Evolutionary conservation across 2,888 invertebrate genomes (phyloP), one percentile per base, ranked within the genome.

Genomic region (Hemithea aestivaria): DNA sequence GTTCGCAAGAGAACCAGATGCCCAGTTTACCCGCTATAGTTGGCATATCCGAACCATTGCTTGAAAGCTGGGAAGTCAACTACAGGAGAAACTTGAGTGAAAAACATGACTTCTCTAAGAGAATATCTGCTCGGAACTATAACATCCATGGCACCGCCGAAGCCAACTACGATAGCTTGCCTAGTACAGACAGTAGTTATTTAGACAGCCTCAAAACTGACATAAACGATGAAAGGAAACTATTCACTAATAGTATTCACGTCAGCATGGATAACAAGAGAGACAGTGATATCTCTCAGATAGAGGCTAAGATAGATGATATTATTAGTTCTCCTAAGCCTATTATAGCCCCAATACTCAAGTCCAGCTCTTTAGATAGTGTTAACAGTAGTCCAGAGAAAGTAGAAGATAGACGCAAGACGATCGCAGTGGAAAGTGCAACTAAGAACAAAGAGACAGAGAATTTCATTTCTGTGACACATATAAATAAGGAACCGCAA

Each of bases 281-380:
- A 34, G 78, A 87, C 45, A 85, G 84, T 48, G 87, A 87, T 48
- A 88, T 88, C 54, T 88, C 88, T 37, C 82, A 87, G 56, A 88
- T 88, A 61, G 88, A 88, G 66, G 88, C 88, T 65, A 88, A 88
- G 65, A 88, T 88, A 39, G 88, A 88, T 65, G 87, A 85, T 62
- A 88, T 88, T 58, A 88, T 88, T 56, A 87, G 87, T 58, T 87
- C 87, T 7, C 87, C 88, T 48, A 88, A 87, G 58, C 87, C 88
- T 43, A 71, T 87, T 41, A 80, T 85, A 54, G 66, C 83, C 43
- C 76, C 84, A 66, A 81, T 83, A 73, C 76, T 84, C 67, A 87
- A 87, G 58, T 83, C 87, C 58, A 88, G 71, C 68, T 90, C 90
- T 38, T 75, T 90, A 65, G 90, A 90, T 66, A 90, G 90, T 56